Evolutionary conservation across 2,888 invertebrate genomes (phyloP).

Genomic region (Athetis lepigone): DNA sequence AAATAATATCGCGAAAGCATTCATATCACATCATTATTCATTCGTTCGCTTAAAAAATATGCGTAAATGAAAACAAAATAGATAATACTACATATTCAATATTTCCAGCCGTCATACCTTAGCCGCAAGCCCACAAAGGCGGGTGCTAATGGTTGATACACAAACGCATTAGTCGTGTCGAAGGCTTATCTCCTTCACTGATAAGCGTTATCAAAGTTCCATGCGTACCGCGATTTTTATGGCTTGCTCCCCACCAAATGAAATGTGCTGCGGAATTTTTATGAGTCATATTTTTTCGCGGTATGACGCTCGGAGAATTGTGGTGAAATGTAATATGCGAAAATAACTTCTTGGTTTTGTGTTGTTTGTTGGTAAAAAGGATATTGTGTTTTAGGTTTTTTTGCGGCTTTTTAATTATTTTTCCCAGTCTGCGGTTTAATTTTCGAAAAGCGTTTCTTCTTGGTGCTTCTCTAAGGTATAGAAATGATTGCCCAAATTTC

Average conservation of each 20-base stretch:
- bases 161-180: constrained; percentile 76
- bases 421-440: too few species aligned
- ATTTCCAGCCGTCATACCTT: constrained; percentile 25
- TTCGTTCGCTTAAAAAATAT: constrained; percentile 2
- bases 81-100: constrained; percentile 9
- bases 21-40: too few species aligned
- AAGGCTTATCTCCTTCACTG: constrained; percentile 64
- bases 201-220: constrained; percentile 62
- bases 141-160: constrained; percentile 67
- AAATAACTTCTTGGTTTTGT: constrained; percentile 27
- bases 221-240: constrained; percentile 54
- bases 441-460: too few species aligned
- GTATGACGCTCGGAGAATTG: constrained; percentile 33
- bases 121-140: constrained; percentile 47
- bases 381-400: constrained; percentile 2
- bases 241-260: constrained; percentile 32
- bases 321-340: constrained; percentile 47
- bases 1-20: background rate
- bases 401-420: too few species aligned
- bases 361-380: constrained; percentile 11
- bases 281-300: constrained; percentile 52
- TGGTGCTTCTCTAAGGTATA: too few species aligned
- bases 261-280: constrained; percentile 52
- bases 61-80: constrained; percentile 29
- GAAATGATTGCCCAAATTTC: too few species aligned